Evolutionary conservation across 2,113 vertebrate genomes (phyloP), one percentile per base, ranked within the genome.

Genomic region (Prietella phreatophila): DNA sequence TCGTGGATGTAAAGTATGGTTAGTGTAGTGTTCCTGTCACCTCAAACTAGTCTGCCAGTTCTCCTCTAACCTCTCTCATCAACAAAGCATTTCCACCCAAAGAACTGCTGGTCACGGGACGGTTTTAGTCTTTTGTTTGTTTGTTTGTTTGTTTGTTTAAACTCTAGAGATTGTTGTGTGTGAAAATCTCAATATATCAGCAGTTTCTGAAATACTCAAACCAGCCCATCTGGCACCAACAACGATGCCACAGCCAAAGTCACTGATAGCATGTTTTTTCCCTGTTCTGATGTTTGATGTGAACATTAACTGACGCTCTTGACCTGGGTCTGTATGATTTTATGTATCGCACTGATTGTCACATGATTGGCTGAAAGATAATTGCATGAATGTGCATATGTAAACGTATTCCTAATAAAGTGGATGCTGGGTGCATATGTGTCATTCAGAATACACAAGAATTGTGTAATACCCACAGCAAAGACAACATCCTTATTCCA

Each of bases 401-500:
- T 19, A 19, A 36, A 42, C 13, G 19, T 42, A 10, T 75, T 75
- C 71, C 33, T 75, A 75, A 42, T 75, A 75, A 75, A 39, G 33
- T 39, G 2, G 19, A 20, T 42, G 19, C 5, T 25, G 73, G 4
- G 10, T 47, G 20, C 73, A 47, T 84, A 65, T 36, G n/a, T 47
- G n/a, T 27, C n/a, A 25, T 88, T 85, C 80, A 36, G 60, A 71
- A 88, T 56, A 85, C n/a, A 11, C 39, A 36, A 4, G 63, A 58
- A 65, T 85, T 53, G 82, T 60, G 33, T 42, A 85, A 71, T 55
- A 55, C 67, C 30, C 73, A 27, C 15, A 22, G 39, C 27, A 65
- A 85, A 65, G 50, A 55, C 13, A 71, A 55, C 47, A 86, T 87
- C 63, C 67, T 85, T 69, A 63, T 87, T 87, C 39, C 60, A 85